These are phyloP conservation scores for Dione vanillae DNA, from an alignment of 2,888 invertebrate species.

Conservation along the genomic window DNA sequence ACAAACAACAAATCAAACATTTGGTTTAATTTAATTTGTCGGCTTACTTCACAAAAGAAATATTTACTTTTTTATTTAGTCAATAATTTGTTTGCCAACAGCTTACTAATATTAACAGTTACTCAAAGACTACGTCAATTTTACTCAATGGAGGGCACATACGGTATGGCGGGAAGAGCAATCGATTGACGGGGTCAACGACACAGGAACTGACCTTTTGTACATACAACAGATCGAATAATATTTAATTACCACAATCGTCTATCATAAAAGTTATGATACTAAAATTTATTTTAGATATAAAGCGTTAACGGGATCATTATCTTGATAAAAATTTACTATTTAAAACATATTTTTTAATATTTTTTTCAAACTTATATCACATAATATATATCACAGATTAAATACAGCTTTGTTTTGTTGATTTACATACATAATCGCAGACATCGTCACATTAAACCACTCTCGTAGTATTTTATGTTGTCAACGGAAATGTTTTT, in stretches of 20 bases:
- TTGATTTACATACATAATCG: constrained; percentile 33
- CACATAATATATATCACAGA: neutral
- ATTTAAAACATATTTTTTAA: too few relatives aligned
- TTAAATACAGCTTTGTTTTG: constrained; percentile 29
- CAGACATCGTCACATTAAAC: constrained; percentile 32
- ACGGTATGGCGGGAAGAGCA: constrained; percentile 74
- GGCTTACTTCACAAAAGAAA: neutral
- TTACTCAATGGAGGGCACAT: constrained; percentile 72
- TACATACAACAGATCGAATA: constrained; percentile 77
- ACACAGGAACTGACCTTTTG: constrained; percentile 81
- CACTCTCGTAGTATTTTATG: constrained; percentile 34
- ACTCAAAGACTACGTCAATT: constrained; percentile 52
- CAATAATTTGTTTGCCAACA: constrained; percentile 4
- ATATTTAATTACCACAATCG: constrained; percentile 45
- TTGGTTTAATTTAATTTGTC: neutral
- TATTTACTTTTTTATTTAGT: neutral
- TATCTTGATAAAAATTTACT: too few relatives aligned
- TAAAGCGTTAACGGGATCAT: constrained; percentile 6
- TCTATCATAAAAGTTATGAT: constrained; percentile 22
- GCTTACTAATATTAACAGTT: constrained; percentile 28
- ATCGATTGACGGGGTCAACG: constrained; percentile 80
- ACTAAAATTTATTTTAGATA: constrained; percentile 18
- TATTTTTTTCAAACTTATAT: too few relatives aligned
- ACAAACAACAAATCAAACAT: too few relatives aligned
- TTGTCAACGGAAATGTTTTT: constrained; percentile 47